These are phyloP conservation scores for Melierax canorus DNA, from an alignment of 2,113 vertebrate genomes.

Conservation along the genomic window DNA sequence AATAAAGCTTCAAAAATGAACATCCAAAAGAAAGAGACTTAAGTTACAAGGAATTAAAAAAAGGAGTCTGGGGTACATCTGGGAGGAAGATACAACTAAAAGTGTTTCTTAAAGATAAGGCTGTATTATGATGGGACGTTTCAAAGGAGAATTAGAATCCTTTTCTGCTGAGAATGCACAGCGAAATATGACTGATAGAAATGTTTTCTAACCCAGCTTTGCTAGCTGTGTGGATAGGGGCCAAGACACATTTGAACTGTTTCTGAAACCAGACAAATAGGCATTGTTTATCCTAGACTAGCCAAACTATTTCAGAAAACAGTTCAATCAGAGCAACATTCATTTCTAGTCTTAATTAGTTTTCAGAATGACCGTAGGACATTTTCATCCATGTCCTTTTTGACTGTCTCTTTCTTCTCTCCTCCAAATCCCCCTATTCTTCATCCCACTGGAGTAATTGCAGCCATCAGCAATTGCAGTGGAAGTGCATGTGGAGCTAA, in stretches of 20 bases:
- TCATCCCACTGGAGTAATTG: background rate
- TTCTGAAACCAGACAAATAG: constrained; percentile 38
- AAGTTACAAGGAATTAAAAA: background rate
- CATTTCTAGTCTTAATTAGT: constrained; percentile 6
- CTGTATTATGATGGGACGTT: background rate
- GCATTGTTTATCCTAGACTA: constrained; percentile 40
- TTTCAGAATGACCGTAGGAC: background rate
- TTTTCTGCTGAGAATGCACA: background rate
- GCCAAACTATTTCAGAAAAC: constrained; percentile 13
- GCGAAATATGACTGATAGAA: background rate
- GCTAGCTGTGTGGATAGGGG: background rate
- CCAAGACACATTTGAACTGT: constrained; percentile 27
- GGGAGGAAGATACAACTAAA: background rate
- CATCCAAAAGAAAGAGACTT: background rate
- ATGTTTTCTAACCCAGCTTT: background rate
- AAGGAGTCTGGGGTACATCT: background rate
- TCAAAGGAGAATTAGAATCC: background rate
- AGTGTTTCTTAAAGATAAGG: background rate
- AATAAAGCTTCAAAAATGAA: background rate
- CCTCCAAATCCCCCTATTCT: background rate
- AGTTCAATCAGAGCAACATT: background rate
- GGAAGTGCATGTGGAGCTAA: background rate
- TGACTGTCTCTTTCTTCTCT: background rate
- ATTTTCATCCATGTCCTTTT: background rate
- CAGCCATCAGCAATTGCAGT: background rate